Evolutionary conservation across 2,113 vertebrate genomes (phyloP).

Genomic region (Alexandromys fortis): DNA sequence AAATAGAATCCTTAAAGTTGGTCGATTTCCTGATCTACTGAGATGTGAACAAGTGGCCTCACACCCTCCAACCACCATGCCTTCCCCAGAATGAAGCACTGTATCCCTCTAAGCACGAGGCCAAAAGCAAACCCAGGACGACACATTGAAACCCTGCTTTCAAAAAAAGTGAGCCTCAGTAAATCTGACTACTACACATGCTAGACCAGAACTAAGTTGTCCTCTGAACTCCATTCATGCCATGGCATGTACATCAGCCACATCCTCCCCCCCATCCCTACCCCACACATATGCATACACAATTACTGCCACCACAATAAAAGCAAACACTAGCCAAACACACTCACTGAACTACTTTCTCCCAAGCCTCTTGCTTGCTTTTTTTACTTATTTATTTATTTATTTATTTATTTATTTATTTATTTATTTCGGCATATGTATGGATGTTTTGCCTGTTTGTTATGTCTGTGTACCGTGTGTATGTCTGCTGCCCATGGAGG

Average conservation of each 20-base stretch:
- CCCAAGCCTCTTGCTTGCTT: not conserved
- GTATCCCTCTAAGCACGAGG: not conserved
- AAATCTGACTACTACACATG: not conserved
- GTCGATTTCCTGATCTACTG: not conserved
- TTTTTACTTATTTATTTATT: not conserved
- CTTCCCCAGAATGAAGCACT: not conserved
- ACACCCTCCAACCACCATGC: not conserved
- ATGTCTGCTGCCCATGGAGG: not conserved
- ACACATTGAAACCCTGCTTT: not conserved
- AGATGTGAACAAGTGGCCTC: not conserved
- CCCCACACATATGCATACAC: not conserved
- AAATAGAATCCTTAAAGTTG: not conserved
- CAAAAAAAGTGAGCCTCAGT: not conserved
- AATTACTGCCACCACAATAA: not conserved
- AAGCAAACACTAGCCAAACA: not conserved
- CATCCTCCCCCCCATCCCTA: not conserved
- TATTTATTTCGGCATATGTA: no score
- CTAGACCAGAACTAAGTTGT: not conserved
- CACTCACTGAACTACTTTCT: not conserved
- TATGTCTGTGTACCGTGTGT: not conserved
- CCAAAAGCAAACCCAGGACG: not conserved
- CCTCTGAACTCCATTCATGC: not conserved
- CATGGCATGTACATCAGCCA: not conserved
- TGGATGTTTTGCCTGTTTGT: not conserved
- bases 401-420: not conserved